These are phyloP conservation scores for Pristionchus japonicus DNA, from an alignment of 2,888 invertebrate species.

Conservation along the genomic window DNA sequence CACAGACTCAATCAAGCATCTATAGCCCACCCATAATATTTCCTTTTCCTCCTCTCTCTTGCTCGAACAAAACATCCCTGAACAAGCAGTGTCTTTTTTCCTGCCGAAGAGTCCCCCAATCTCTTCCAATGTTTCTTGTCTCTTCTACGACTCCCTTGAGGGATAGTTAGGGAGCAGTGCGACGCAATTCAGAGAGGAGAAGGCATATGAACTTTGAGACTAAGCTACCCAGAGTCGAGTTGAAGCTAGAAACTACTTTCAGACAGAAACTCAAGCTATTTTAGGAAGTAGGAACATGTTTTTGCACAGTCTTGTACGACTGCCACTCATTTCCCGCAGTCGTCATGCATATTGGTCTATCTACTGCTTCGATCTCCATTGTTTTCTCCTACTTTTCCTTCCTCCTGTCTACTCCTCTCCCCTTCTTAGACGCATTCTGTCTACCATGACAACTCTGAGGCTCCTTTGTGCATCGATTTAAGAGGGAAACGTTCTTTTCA, in stretches of 20 bases:
- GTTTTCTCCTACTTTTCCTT: not conserved
- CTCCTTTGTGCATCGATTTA: not conserved
- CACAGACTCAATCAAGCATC: slow-evolving; percentile 30
- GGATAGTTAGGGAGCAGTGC: slow-evolving; percentile 2
- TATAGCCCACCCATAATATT: slow-evolving; percentile 32
- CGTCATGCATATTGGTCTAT: not conserved
- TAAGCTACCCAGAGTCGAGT: not conserved
- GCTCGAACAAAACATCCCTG: too few relatives aligned
- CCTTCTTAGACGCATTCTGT: not conserved
- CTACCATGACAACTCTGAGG: not conserved
- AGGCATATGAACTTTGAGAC: not conserved
- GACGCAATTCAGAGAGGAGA: not conserved
- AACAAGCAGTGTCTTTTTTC: not conserved
- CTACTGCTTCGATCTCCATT: not conserved
- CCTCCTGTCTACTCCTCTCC: not conserved
- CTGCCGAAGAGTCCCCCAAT: not conserved
- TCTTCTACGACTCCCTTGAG: slow-evolving; percentile 1
- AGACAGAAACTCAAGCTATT: not conserved
- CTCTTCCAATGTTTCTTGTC: slow-evolving; percentile 20
- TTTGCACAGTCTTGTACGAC: not conserved
- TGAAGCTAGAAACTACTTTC: not conserved
- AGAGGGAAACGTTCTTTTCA: not conserved
- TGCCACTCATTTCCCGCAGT: slow-evolving; percentile 16
- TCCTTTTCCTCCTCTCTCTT: not conserved
- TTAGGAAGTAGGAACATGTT: not conserved